Conservation (phyloP, 2,797 vertebrate genomes). For the Sebastes oblongus region DNA sequence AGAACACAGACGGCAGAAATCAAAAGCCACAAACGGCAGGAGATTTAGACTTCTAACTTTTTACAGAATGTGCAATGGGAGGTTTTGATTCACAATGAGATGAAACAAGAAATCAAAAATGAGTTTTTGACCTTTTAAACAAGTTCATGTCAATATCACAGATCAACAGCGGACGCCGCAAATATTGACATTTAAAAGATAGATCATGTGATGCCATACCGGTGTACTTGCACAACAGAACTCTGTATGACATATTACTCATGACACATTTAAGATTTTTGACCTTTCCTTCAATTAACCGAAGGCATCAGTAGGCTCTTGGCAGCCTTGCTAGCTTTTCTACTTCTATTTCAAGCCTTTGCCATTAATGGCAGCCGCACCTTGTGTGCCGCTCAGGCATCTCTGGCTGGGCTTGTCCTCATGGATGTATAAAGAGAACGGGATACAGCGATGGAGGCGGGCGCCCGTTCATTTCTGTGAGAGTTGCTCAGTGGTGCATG, state of each 20-base stretch:
- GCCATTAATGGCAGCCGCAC: background rate
- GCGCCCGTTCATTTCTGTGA: no score
- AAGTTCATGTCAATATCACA: background rate
- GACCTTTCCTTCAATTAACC: background rate
- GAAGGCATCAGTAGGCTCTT: background rate
- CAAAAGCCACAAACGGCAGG: slow-evolving; percentile 8
- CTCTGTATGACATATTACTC: background rate
- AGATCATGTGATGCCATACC: background rate
- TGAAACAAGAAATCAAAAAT: background rate
- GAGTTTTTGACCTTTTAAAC: background rate
- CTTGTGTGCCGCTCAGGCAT: accelerated
- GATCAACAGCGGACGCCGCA: background rate
- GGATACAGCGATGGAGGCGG: no score
- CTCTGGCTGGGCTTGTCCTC: no score
- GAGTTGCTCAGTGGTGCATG: no score
- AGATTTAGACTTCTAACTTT: slow-evolving; percentile 2
- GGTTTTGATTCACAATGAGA: background rate
- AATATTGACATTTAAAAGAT: background rate
- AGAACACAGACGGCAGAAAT: slow-evolving; percentile 7
- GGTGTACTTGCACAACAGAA: background rate
- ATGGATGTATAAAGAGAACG: no score
- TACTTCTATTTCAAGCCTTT: background rate
- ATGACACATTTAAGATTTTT: background rate
- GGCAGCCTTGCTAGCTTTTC: background rate
- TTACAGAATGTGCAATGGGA: background rate